phyloP scores from a whole-genome alignment of 37 sponge, comb jelly and placozoan genomes.

The Sycon ciliatum region DNA sequence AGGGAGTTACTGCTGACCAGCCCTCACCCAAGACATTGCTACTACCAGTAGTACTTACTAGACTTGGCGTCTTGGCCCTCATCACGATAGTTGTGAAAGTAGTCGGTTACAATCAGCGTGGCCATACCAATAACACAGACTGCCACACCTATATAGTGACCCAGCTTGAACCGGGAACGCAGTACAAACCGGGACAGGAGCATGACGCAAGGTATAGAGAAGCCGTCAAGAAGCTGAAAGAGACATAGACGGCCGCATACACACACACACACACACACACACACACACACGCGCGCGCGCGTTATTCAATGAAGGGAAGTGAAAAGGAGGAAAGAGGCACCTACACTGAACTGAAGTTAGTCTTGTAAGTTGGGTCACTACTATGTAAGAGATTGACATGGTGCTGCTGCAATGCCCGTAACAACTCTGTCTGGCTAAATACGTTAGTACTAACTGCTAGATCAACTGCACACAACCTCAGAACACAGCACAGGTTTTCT shows the following conservation, averaged over 20 bases:
- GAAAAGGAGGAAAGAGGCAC: conserved; percentile 2
- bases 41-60: too few species aligned
- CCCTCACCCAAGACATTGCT: too few species aligned
- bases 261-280: too few species aligned
- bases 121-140: conserved; percentile 58
- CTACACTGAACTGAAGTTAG: neutral
- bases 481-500: too few species aligned
- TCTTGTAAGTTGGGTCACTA: neutral
- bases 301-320: neutral
- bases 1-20: too few species aligned
- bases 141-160: conserved; percentile 66
- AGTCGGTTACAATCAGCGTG: conserved; percentile 56
- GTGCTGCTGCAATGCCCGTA: too few species aligned
- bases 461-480: too few species aligned
- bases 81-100: conserved; percentile 11
- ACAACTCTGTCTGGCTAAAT: too few species aligned
- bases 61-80: neutral
- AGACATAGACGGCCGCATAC: neutral
- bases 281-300: too few species aligned
- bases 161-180: conserved; percentile 41
- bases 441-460: too few species aligned
- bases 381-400: neutral
- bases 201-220: conserved; percentile 54
- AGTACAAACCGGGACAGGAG: conserved; percentile 71
- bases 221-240: conserved; percentile 61